These are phyloP conservation scores for Zele albiditarsus DNA, from an alignment of 2,888 invertebrate genomes.

Conservation along the genomic window DNA sequence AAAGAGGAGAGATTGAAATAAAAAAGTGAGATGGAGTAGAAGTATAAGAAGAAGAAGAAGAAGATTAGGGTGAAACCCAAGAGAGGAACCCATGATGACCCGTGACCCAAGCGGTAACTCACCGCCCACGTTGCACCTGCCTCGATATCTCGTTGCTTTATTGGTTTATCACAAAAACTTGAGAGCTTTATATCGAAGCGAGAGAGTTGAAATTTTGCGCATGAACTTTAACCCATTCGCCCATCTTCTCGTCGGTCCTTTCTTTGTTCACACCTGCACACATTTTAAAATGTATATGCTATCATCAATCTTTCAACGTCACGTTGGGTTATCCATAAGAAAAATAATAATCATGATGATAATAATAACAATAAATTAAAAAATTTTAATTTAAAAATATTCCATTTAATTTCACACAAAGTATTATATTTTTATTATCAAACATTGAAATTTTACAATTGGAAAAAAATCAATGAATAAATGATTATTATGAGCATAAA, in stretches of 20 bases:
- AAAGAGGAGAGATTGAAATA: conserved; percentile 33
- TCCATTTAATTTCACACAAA: neutral
- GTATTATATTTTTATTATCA: neutral
- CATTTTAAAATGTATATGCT: neutral
- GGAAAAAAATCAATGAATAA: neutral
- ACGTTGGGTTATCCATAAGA: neutral
- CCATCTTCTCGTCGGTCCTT: conserved; percentile 44
- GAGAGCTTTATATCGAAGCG: conserved; percentile 56
- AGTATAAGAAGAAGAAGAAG: conserved; percentile 49
- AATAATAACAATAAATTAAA: neutral
- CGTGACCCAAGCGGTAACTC: conserved; percentile 65
- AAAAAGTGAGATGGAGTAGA: conserved; percentile 43
- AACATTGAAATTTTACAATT: neutral
- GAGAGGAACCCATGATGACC: conserved; percentile 59
- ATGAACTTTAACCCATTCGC: conserved; percentile 58
- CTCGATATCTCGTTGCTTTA: conserved; percentile 64
- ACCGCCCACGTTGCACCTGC: conserved; percentile 70
- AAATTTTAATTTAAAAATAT: conserved; percentile 18
- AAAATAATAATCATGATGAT: neutral
- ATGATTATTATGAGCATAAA: neutral
- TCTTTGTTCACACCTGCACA: conserved; percentile 44
- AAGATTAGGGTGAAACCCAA: conserved; percentile 60
- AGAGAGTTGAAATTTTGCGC: conserved; percentile 55
- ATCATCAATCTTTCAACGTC: conserved; percentile 2
- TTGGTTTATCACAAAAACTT: conserved; percentile 64